Evolutionary conservation across 2,113 vertebrate genomes (phyloP).

Genomic region (Phaethon lepturus): DNA sequence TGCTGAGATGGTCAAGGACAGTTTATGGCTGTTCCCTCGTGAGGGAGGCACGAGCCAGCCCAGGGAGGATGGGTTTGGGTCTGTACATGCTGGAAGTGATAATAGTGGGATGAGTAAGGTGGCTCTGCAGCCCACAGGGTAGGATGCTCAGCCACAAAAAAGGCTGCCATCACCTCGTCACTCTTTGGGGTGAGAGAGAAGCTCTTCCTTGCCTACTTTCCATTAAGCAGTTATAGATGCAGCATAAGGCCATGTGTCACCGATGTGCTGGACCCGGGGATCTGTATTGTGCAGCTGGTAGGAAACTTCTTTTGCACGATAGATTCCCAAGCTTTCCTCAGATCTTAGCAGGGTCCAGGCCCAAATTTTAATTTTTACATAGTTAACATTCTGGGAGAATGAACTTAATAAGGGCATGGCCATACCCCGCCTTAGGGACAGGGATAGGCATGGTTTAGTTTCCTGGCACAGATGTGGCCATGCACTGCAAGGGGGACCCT

Average conservation of each 20-base stretch:
- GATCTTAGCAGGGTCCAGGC: not conserved
- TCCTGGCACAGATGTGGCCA: not conserved
- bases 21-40: not conserved
- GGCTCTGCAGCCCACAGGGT: not conserved
- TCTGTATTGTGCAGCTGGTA: not conserved
- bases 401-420: not conserved
- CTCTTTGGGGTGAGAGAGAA: not conserved
- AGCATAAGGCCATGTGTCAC: not conserved
- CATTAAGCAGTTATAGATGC: not conserved
- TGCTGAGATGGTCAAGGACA: not conserved
- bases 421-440: not conserved
- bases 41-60: accelerated
- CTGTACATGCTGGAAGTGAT: not conserved
- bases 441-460: not conserved
- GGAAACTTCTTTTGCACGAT: not conserved
- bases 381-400: not conserved
- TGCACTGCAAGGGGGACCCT: not conserved
- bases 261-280: not conserved
- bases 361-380: not conserved
- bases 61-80: not conserved
- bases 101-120: not conserved
- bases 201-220: not conserved
- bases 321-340: not conserved
- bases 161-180: not conserved
- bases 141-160: not conserved